Evolutionary conservation across 1,140 invertebrate genomes (phyloP).

Genomic region (Cheumatopsyche charites): DNA sequence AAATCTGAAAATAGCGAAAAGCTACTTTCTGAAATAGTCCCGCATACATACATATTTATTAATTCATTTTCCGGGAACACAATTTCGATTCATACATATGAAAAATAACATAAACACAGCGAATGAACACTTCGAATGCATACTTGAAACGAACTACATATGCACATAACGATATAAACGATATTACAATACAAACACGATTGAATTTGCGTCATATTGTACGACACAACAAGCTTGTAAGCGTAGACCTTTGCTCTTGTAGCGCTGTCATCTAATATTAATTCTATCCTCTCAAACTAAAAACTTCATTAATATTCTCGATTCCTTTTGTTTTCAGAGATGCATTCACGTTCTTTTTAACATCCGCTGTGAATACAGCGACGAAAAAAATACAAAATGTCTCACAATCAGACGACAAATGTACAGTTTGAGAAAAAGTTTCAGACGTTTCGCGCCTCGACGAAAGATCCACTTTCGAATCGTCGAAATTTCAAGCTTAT

Average conservation of each 20-base stretch:
- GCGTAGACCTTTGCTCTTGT: not conserved
- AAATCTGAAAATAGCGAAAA: not conserved
- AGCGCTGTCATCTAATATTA: not conserved
- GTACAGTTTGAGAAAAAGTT: no score
- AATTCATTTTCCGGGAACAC: no score
- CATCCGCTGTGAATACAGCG: not conserved
- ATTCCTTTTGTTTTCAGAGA: not conserved
- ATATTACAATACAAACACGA: not conserved
- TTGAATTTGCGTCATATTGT: slow-evolving; percentile 13
- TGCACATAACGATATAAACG: no score
- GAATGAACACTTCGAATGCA: not conserved
- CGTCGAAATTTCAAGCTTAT: no score
- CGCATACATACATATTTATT: no score
- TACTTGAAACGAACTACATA: not conserved
- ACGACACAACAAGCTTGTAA: no score
- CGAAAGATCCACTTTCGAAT: no score
- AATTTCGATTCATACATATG: not conserved
- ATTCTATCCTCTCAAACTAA: not conserved
- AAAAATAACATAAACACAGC: not conserved
- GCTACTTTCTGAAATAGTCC: no score
- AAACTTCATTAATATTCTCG: slow-evolving; percentile 5
- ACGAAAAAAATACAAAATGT: not conserved
- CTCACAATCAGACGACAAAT: no score
- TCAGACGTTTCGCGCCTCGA: no score
- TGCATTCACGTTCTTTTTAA: not conserved